Evolutionary conservation across 1,140 invertebrate species (phyloP), one percentile per base, ranked within the genome.

Genomic region (Lepidotrigona ventralis): DNA sequence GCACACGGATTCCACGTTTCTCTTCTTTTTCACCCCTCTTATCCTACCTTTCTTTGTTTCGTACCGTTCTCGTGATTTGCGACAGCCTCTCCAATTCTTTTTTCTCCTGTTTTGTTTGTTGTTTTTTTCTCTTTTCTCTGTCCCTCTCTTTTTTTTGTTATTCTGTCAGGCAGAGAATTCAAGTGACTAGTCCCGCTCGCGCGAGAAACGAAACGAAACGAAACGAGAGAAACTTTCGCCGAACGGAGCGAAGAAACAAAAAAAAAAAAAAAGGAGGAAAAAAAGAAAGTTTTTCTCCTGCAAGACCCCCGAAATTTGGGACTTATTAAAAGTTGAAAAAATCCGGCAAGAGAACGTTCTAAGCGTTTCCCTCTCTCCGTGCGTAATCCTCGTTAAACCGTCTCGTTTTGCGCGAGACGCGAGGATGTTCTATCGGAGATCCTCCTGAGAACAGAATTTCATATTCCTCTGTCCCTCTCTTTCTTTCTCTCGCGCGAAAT

Each of bases 321-420:
- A 80, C 70, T 72, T 80, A 72, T 80, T 72, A 80, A 80, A 72
- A 72, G 75, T 77, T 46, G 4, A 26, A 69, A 39, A 46, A 26
- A 46, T 19, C n/a, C 14, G 11, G 26, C 6, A n/a, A 39, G 56
- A 12, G 26, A 15, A 17, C 12, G 15, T n/a, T n/a, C n/a, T n/a
- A n/a, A 39, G 39, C 23, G 39, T 39, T 23, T 15, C 9, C 17
- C 29, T 21, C 73, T 46, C 17, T 14, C 51, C 29, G 23, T 21
- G 33, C 66, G 76, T 69, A n/a, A 33, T 51, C 33, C 58, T 58
- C 2, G 51, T 71, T 74, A 75, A 81, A 74, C 66, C 58, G 64
- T 51, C 51, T 58, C 33, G 72, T n/a, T 2, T 8, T 3, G 1
- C 17, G 46, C 23, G 29, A n/a, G 14, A 11, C 19, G 1, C 46